A percentile compares a stretch with the other conserved stretches of the same genome.
Conservation (phyloP, 2,888 invertebrate species). For the Hemistola chrysoprasaria region DNA sequence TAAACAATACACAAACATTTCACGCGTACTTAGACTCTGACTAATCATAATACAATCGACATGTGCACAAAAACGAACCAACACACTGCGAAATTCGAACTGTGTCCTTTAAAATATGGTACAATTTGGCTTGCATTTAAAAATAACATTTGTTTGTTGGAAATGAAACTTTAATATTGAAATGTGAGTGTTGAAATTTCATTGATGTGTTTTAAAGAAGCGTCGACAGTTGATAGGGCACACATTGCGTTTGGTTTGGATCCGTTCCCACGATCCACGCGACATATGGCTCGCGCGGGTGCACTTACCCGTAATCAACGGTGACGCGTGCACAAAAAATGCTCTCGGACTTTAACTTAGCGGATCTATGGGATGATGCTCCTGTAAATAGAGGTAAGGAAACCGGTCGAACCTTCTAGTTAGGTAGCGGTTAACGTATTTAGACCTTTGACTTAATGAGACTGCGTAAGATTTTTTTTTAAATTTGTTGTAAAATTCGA, state of each 20-base stretch:
- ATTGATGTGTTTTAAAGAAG: conserved; percentile 32
- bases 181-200: conserved; percentile 29
- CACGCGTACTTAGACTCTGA: conserved; percentile 57
- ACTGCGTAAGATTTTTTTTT: too few species aligned
- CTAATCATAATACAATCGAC: conserved; percentile 67
- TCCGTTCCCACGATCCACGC: conserved; percentile 78
- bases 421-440: too few species aligned
- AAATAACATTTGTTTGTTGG: conserved; percentile 23
- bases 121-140: conserved; percentile 8
- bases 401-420: conserved; percentile 34
- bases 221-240: conserved; percentile 66
- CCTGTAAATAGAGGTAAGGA: conserved; percentile 49
- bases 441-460: too few species aligned
- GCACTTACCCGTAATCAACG: conserved; percentile 69
- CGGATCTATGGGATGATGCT: conserved; percentile 67
- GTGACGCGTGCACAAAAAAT: conserved; percentile 78
- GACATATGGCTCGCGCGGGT: conserved; percentile 78
- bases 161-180: conserved; percentile 42
- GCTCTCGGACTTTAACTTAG: conserved; percentile 66
- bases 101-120: background rate
- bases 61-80: conserved; percentile 52
- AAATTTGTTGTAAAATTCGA: too few species aligned
- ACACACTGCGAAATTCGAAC: conserved; percentile 8
- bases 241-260: conserved; percentile 69
- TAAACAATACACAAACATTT: conserved; percentile 53